Base-by-base conservation (phyloP, 2,797 vertebrate genomes). In the Apogon talboti region DNA sequence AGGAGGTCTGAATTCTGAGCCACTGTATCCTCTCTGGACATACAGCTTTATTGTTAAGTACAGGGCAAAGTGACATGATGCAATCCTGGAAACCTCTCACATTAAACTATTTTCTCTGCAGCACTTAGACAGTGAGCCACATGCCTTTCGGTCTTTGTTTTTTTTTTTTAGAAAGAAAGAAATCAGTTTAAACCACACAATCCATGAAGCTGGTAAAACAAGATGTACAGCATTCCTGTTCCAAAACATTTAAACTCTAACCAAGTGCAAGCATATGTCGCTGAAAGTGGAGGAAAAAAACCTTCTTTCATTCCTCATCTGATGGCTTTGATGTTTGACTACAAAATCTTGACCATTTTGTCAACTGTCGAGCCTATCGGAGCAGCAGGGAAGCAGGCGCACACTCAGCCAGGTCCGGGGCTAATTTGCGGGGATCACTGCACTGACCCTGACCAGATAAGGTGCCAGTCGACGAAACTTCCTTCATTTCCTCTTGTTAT, bases 401-500 rank as follows among this genome's bases (percentile, higher is more conserved):
- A 74, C 67, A 55, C 66, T 40, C 59, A 60, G 21, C 42, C 48
- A 44, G 82, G 76, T 85, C 83, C 66, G 55, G 85, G 88, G 87
- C 76, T 90, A 89, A 92, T 91, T 91, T 91, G 80, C 69, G 59
- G 71, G 89, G 89, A 92, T 90, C 87, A 87, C 83, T 84, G 83
- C 87, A 79, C 80, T 88, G 84, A 82, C 86, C 82, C 84, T 55
- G 81, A 86, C 73, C 82, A 88, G 87, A 90, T 88, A 91, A 92
- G 90, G 90, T 92, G 88, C 88, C 78, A 85, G 90, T 81, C 71
- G 85, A 89, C 82, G 71, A 92, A 92, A 90, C 87, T 87, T 91
- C 87, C 90, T 90, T 92, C 74, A 93, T 94, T 94, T 93, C 90
- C 90, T 92, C 87, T 85, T 87, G 88, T 92, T 92, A 89, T 90